Evolutionary conservation across 2,888 invertebrate genomes (phyloP).

Genomic region (Operophtera brumata): DNA sequence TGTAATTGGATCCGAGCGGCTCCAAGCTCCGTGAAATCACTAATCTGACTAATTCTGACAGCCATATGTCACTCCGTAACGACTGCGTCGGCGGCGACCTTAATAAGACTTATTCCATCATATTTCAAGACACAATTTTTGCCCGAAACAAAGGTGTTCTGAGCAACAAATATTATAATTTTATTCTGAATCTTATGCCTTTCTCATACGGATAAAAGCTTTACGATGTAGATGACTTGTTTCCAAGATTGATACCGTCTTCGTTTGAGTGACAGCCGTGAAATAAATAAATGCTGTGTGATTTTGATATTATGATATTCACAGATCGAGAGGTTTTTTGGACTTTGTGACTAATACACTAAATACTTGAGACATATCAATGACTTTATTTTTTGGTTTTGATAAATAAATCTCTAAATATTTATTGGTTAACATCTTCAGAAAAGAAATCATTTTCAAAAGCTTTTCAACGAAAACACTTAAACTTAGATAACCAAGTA

Average conservation of each 20-base stretch:
- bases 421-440: background rate
- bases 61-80: constrained; percentile 78
- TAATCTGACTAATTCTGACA: constrained; percentile 80
- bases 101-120: constrained; percentile 29
- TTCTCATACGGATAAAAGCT: constrained; percentile 20
- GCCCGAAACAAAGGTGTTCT: constrained; percentile 29
- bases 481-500: constrained; percentile 1
- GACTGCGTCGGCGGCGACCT: constrained; percentile 49
- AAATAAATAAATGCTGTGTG: constrained; percentile 56
- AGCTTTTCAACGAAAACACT: background rate
- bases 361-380: constrained; percentile 6
- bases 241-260: constrained; percentile 48
- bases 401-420: background rate
- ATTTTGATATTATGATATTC: constrained; percentile 34
- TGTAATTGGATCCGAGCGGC: constrained; percentile 74
- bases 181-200: constrained; percentile 11
- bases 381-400: background rate
- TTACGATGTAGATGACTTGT: constrained; percentile 28
- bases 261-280: constrained; percentile 56
- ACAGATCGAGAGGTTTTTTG: constrained; percentile 22
- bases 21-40: constrained; percentile 75
- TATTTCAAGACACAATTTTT: constrained; percentile 31
- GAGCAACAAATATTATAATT: background rate
- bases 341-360: constrained; percentile 26
- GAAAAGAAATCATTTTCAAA: background rate